phyloP scores from a whole-genome alignment of 2,888 invertebrate genomes.

The Eupithecia inturbata region DNA sequence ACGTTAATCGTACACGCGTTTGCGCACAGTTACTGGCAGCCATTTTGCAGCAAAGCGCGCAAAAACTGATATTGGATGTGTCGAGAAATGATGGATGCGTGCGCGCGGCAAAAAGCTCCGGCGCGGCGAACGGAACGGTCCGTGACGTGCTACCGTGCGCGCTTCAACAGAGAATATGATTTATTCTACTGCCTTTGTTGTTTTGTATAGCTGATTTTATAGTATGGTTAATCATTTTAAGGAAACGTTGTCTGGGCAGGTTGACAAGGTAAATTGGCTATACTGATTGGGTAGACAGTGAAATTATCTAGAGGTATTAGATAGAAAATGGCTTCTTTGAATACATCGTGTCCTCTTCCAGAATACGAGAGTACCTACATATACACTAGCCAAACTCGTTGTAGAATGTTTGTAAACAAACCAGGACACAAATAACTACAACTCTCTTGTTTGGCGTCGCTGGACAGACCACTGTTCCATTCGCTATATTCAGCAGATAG shows the following conservation, averaged over 20 bases:
- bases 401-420: too few relatives aligned
- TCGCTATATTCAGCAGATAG: too few relatives aligned
- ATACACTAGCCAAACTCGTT: too few relatives aligned
- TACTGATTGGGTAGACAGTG: slow-evolving; percentile 11
- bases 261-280: slow-evolving; percentile 14
- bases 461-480: too few relatives aligned
- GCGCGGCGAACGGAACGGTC: slow-evolving; percentile 63
- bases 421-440: too few relatives aligned
- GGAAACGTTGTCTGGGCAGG: slow-evolving; percentile 12
- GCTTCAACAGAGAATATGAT: slow-evolving; percentile 18
- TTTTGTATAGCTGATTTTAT: slow-evolving; percentile 9
- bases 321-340: neutral
- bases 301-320: neutral
- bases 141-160: slow-evolving; percentile 46
- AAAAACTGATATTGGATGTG: slow-evolving; percentile 84
- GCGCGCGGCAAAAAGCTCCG: slow-evolving; percentile 66
- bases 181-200: slow-evolving; percentile 12
- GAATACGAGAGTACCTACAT: neutral
- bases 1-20: slow-evolving; percentile 76
- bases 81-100: slow-evolving; percentile 82
- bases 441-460: too few relatives aligned
- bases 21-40: slow-evolving; percentile 64
- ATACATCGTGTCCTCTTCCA: neutral
- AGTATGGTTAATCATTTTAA: slow-evolving; percentile 19
- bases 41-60: slow-evolving; percentile 67